Base-by-base conservation (phyloP, 2,888 invertebrate genomes). In the Morpho achilles region DNA sequence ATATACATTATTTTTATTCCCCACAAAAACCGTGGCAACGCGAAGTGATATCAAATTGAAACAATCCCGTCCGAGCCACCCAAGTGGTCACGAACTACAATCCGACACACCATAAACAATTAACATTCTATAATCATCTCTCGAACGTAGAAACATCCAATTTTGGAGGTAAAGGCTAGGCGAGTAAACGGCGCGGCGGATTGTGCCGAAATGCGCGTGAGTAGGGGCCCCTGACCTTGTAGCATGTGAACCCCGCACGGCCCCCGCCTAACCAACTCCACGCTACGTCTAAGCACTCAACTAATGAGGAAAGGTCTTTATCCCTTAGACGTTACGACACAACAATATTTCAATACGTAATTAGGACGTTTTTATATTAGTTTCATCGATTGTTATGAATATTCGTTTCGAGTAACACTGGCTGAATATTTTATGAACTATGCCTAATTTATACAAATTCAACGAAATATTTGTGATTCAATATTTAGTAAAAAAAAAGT, bases 201-300 rank as follows among this genome's bases (percentile, higher is more conserved):
- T 55, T 61, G 61, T 56, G 49, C 58, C 53, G 61, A 63, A 64
- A 61, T 64, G 77, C 74, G 79, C 76, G 73, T 75, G 77, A 10
- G 47, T 22, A 9, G 47, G 83, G 84, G 84, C 85, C 86, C 81
- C 85, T 83, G 85, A 82, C 85, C 85, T 85, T 84, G 85, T 70
- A 71, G 68, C 61, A 73, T 77, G 74, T 74, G 66, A 72, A 66
- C 66, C 69, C 73, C 70, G 70, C 75, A 62, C 54, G 63, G 65
- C 69, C 65, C 68, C 66, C 68, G 72, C 72, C 75, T 58, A 58
- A 60, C 52, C 23, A 56, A 59, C 47, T 56, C 32, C 32, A 32
- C 32, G 32, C 32, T 32, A 32, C 32, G 32, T 51, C 60, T 59
- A 62, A 57, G 58, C 59, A 62, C 61, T 60, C 63, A 52, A 58